Base-by-base conservation (phyloP, 2,797 vertebrate genomes). In the Ateles fusciceps region DNA sequence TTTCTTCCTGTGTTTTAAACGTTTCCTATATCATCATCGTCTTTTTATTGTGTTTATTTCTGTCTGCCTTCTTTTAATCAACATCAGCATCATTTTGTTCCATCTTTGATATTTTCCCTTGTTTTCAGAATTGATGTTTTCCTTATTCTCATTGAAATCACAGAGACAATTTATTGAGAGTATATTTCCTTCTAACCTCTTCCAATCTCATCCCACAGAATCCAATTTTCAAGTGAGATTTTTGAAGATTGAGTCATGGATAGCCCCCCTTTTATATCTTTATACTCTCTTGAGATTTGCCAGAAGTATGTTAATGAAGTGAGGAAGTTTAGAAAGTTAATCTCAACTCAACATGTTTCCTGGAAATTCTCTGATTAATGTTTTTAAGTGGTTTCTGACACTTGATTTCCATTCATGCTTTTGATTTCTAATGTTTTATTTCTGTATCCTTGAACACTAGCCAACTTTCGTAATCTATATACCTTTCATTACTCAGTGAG, bases 331-430 rank as follows among this genome's bases (percentile, higher is more conserved):
- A 94, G 15, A 95, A 80, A 88, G 42, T 88, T 95, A 24, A 95
- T 92, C 71, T 72, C 42, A 94, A 76, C 55, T 79, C 78, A 85
- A 87, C 22, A 3, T 44, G 96, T 97, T 95, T 97, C 87, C 95
- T 94, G 97, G 76, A 96, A 96, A 86, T 96, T 12, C 17, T 94
- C 76, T 91, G 92, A 96, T 97, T 91, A 93, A 97, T 94, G 52
- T 85, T 95, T 94, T 95, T 94, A 97, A 97, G 89, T 97, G 96
- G 64, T 97, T 98, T 97, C 64, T 89, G 96, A 95, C 81, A 90
- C n/a, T 89, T 88, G 84, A 93, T 83, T 93, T 87, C 59, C 74
- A 88, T 88, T 90, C 33, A 21, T 26, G 59, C 52, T 61, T 96
- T 96, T 94, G 81, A 74, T 90, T 96, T 19, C 89, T 85, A 79